A percentile compares a stretch with the other conserved stretches of the same genome.
phyloP scores from a whole-genome alignment of 1,140 invertebrate species.

The Tetramorium alpestre region DNA sequence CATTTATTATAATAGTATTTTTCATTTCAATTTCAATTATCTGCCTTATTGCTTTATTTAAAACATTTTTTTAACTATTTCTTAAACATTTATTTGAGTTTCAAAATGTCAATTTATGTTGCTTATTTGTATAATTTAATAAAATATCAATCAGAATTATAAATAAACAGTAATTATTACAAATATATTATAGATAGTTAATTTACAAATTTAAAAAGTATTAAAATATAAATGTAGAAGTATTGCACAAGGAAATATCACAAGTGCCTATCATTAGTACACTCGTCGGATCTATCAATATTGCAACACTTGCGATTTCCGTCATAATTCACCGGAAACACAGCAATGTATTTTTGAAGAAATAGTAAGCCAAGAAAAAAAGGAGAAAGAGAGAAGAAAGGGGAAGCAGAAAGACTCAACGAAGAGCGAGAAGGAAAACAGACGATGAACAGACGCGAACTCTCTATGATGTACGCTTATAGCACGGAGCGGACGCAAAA shows the following conservation, averaged over 20 bases:
- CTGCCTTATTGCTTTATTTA: not conserved
- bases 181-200: not conserved
- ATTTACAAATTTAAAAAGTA: not conserved
- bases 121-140: not conserved
- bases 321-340: no score
- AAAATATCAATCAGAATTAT: not conserved
- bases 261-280: not conserved
- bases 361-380: not conserved
- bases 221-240: not conserved
- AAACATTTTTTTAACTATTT: not conserved
- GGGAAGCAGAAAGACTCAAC: not conserved
- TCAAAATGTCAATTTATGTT: not conserved
- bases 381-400: not conserved
- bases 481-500: slow-evolving; percentile 73
- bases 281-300: not conserved
- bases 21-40: not conserved
- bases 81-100: not conserved
- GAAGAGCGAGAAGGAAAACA: slow-evolving; percentile 56
- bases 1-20: not conserved
- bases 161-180: not conserved
- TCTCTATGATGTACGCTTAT: slow-evolving; percentile 77
- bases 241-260: not conserved
- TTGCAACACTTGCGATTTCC: not conserved
- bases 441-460: slow-evolving; percentile 78
- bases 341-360: slow-evolving; percentile 5